phyloP scores from a whole-genome alignment of 2,888 invertebrate genomes.

The Diabrotica balteata region DNA sequence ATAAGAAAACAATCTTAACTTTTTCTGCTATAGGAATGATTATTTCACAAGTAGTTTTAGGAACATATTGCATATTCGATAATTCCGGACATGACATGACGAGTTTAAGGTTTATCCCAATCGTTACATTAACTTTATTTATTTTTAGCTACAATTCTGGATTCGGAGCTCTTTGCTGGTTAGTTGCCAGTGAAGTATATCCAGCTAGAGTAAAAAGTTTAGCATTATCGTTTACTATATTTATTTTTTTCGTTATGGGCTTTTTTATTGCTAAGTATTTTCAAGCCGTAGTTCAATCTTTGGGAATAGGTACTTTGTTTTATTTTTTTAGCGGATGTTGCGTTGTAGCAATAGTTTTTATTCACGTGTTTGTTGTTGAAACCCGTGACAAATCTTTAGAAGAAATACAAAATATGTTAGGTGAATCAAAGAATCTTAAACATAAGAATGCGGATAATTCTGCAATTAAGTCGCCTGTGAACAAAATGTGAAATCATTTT shows the following conservation, averaged over 20 bases:
- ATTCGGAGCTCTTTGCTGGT: slow-evolving; percentile 81
- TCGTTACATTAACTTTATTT: slow-evolving; percentile 32
- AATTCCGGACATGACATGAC: slow-evolving; percentile 47
- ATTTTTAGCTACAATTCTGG: slow-evolving; percentile 74
- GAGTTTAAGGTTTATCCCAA: slow-evolving; percentile 1
- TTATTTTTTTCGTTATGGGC: slow-evolving; percentile 47
- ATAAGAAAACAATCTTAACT: slow-evolving; percentile 74
- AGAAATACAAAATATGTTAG: slow-evolving; percentile 23
- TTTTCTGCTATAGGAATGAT: slow-evolving; percentile 73
- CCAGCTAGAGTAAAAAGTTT: slow-evolving; percentile 72
- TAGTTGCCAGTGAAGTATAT: slow-evolving; percentile 82
- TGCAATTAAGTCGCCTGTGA: too few relatives aligned
- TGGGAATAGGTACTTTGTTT: slow-evolving; percentile 43
- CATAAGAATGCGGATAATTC: too few relatives aligned
- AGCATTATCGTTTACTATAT: slow-evolving; percentile 44
- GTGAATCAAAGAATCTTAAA: too few relatives aligned
- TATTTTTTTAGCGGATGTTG: slow-evolving; percentile 42
- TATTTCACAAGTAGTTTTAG: slow-evolving; percentile 61
- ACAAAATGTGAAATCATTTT: too few relatives aligned
- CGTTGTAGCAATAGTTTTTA: slow-evolving; percentile 36
- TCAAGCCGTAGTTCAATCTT: slow-evolving; percentile 33
- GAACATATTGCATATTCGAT: slow-evolving; percentile 66
- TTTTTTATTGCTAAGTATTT: slow-evolving; percentile 43
- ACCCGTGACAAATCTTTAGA: slow-evolving; percentile 25
- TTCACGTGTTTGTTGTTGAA: slow-evolving; percentile 36